Conservation (phyloP, 2,888 invertebrate species). For the Augiades crinisus region DNA sequence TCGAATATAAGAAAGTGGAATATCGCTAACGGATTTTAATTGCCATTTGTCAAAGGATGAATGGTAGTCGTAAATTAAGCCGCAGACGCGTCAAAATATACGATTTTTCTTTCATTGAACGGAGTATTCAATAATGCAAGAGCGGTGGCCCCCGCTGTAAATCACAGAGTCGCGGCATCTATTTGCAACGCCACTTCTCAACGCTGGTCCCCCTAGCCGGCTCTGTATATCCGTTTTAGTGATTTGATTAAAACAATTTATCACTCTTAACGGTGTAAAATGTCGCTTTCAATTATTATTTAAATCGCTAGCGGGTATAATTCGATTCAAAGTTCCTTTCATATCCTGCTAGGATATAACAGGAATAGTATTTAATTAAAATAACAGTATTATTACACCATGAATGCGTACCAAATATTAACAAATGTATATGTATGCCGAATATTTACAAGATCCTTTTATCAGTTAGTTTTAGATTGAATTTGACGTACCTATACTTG, state of each 20-base stretch:
- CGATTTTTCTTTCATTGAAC: slow-evolving; percentile 71
- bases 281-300: slow-evolving; percentile 6
- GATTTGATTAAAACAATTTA: slow-evolving; percentile 34
- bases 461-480: too few relatives aligned
- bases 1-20: slow-evolving; percentile 25
- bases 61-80: slow-evolving; percentile 67
- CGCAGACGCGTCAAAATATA: slow-evolving; percentile 65
- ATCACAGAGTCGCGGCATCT: slow-evolving; percentile 57
- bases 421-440: not conserved
- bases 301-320: not conserved
- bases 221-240: slow-evolving; percentile 28
- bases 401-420: too few relatives aligned
- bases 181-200: slow-evolving; percentile 49
- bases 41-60: slow-evolving; percentile 63
- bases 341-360: too few relatives aligned
- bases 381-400: too few relatives aligned
- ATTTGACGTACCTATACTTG: too few relatives aligned
- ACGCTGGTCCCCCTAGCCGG: slow-evolving; percentile 24
- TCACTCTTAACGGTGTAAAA: slow-evolving; percentile 17
- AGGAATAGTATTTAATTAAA: too few relatives aligned
- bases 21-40: slow-evolving; percentile 53
- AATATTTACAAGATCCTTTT: too few relatives aligned
- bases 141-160: slow-evolving; percentile 56
- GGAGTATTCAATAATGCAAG: slow-evolving; percentile 70
- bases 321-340: not conserved